Evolutionary conservation across 2,888 invertebrate genomes (phyloP), one percentile per base, ranked within the genome.

Genomic region (Biston stratarius): DNA sequence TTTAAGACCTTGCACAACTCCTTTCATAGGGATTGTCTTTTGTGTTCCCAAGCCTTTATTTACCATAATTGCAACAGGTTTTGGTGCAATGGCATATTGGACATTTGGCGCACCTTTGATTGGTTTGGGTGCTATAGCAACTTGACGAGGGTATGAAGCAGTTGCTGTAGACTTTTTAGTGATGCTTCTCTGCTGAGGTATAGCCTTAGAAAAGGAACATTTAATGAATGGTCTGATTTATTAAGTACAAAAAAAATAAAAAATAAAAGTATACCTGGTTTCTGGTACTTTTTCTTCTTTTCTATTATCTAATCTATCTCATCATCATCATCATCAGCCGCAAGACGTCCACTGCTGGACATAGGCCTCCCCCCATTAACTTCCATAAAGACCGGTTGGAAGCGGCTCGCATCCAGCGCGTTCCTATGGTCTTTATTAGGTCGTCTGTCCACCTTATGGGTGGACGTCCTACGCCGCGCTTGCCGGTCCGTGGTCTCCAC

Each of bases 101-200:
- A 87, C 87, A 12, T 76, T 77, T 0, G 75, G 56, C 8, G 63
- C 60, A 9, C 55, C 63, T 24, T 63, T 76, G 0, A 76, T 71
- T 0, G 82, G 83, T 44, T 83, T 95, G 0, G 95, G 95, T 0
- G 95, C 95, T 69, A 95, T 95, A 0, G 94, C 91, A 2, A 95
- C 87, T 69, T 85, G 95, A 74, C 81, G 92, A 72, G 88, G 91
- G 0, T 76, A 74, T 0, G 80, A 70, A 0, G 74, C 76, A 0
- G 76, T 61, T 3, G 82, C 61, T 45, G 86, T 83, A 7, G 74
- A 65, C 69, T 83, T 87, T 57, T 79, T 83, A 0, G 44, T 44
- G 6, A 61, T 56, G 36, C 75, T 74, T 6, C 66, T 64, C 2
- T 79, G 64, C 5, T 79, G 74, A 34, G 78, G 53, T 14, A 81